These are phyloP conservation scores for Eristalis arbustorum DNA, from an alignment of 2,888 invertebrate genomes.

Conservation along the genomic window DNA sequence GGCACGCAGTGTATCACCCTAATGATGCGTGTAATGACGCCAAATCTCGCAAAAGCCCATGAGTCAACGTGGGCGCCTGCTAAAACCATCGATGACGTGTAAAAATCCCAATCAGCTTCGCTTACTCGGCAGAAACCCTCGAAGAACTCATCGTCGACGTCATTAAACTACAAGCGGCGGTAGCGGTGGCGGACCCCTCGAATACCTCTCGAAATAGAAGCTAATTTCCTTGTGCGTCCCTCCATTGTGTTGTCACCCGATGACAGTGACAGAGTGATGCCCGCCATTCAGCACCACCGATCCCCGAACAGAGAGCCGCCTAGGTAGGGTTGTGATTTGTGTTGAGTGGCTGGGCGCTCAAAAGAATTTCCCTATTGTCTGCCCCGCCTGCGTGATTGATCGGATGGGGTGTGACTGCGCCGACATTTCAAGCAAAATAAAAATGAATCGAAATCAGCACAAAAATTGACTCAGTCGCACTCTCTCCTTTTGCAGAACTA, in stretches of 20 bases:
- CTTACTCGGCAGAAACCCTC: constrained; percentile 18
- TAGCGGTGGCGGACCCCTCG: not conserved
- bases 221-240: constrained; percentile 55
- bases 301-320: too few species aligned
- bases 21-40: constrained; percentile 17
- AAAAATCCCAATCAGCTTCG: constrained; percentile 12
- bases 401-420: constrained; percentile 9
- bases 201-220: constrained; percentile 54
- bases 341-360: not conserved
- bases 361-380: constrained; percentile 31
- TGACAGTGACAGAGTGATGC: constrained; percentile 43
- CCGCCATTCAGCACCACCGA: not conserved
- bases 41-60: constrained; percentile 11
- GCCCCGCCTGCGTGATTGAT: constrained; percentile 9
- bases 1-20: not conserved
- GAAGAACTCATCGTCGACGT: constrained; percentile 8
- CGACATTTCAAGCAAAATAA: constrained; percentile 17
- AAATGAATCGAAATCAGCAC: not conserved
- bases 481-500: constrained; percentile 73
- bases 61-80: constrained; percentile 2
- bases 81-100: constrained; percentile 23
- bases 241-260: not conserved
- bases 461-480: not conserved
- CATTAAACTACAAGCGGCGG: not conserved
- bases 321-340: not conserved